phyloP scores from a whole-genome alignment of 2,888 invertebrate genomes.

The Cerastis rubricosa region DNA sequence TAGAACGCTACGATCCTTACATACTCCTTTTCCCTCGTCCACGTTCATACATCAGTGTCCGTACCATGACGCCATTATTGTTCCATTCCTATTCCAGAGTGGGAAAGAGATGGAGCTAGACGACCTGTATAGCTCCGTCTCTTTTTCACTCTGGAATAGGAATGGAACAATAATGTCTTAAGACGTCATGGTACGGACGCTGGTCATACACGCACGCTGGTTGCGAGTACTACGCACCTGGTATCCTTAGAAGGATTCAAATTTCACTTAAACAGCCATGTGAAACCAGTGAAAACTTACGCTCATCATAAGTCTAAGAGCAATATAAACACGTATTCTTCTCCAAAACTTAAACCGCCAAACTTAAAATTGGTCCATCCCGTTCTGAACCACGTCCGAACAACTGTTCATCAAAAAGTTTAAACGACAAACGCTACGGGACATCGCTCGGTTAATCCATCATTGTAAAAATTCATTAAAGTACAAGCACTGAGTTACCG shows the following conservation, averaged over 20 bases:
- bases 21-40: too few species aligned
- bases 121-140: too few species aligned
- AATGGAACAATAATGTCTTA: too few species aligned
- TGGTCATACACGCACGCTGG: too few species aligned
- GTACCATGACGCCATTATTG: too few species aligned
- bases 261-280: neutral
- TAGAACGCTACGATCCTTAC: too few species aligned
- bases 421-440: conserved; percentile 16
- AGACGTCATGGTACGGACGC: too few species aligned
- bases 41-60: too few species aligned
- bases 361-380: conserved; percentile 47
- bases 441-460: conserved; percentile 65
- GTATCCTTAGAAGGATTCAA: neutral
- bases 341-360: conserved; percentile 32
- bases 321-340: conserved; percentile 39
- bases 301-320: neutral
- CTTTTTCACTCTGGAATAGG: too few species aligned
- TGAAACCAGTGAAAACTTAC: neutral
- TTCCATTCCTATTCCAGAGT: too few species aligned
- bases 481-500: conserved; percentile 71
- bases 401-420: conserved; percentile 58
- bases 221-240: too few species aligned
- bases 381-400: conserved; percentile 36
- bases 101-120: too few species aligned
- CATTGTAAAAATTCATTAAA: conserved; percentile 79